These are phyloP conservation scores for Bradysia coprophila DNA, from an alignment of 1,140 invertebrate species.

Conservation along the genomic window DNA sequence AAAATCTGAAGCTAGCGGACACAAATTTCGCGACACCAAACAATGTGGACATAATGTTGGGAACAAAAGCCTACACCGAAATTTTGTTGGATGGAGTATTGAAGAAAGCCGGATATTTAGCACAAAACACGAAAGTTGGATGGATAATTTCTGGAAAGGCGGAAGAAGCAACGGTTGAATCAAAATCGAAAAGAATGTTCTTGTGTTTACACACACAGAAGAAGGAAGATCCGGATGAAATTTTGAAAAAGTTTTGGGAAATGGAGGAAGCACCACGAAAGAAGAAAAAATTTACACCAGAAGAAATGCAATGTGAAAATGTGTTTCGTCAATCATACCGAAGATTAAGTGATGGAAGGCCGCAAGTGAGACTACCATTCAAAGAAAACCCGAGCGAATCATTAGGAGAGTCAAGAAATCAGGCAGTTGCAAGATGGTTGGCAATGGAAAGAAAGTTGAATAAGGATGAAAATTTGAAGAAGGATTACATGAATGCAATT, in stretches of 20 bases:
- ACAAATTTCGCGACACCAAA: too few species aligned
- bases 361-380: neutral
- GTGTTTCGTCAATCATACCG: neutral
- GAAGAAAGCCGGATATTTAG: too few species aligned
- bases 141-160: too few species aligned
- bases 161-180: too few species aligned
- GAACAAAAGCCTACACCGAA: too few species aligned
- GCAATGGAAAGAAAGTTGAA: neutral
- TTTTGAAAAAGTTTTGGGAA: neutral
- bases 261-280: neutral
- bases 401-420: neutral
- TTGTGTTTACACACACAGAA: too few species aligned
- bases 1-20: too few species aligned
- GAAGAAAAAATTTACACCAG: neutral
- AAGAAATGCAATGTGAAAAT: neutral
- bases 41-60: too few species aligned
- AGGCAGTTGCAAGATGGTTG: neutral
- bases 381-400: neutral
- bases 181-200: too few species aligned
- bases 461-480: neutral
- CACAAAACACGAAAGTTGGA: too few species aligned
- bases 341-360: neutral
- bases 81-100: too few species aligned
- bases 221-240: too few species aligned
- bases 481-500: neutral